These are phyloP conservation scores for Petrocephalus schoutedeni DNA, from an alignment of 2,797 vertebrate species.

Conservation along the genomic window DNA sequence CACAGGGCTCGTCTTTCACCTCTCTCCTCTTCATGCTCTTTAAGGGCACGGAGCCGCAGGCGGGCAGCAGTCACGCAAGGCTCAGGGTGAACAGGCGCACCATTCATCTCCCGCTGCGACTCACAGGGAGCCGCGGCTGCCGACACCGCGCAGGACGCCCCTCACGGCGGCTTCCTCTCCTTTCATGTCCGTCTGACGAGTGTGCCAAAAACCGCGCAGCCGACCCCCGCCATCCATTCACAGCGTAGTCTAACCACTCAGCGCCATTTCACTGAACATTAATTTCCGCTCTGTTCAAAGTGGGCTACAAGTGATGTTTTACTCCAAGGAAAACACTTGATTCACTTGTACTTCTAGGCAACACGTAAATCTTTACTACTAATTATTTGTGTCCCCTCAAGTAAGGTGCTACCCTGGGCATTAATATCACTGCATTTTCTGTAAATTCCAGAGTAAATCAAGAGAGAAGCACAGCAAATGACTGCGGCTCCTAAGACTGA, in stretches of 20 bases:
- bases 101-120: not conserved
- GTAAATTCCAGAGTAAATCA: too few species aligned
- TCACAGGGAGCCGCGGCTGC: not conserved
- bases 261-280: not conserved
- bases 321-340: too few species aligned
- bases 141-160: too few species aligned
- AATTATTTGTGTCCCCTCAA: too few species aligned
- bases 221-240: not conserved
- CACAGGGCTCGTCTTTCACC: not conserved
- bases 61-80: not conserved
- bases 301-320: too few species aligned
- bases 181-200: not conserved
- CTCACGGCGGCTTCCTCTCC: not conserved
- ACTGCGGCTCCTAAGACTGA: too few species aligned
- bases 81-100: not conserved
- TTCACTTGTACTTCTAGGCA: too few species aligned
- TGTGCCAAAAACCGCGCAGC: not conserved
- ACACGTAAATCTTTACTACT: too few species aligned
- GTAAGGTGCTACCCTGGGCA: too few species aligned
- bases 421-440: too few species aligned
- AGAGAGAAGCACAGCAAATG: too few species aligned
- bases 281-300: too few species aligned
- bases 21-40: not conserved
- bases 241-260: not conserved
- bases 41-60: not conserved